A percentile compares a stretch with the other conserved stretches of the same genome.
Conservation (phyloP, 2,113 vertebrate species). For the Rafetus swinhoei region DNA sequence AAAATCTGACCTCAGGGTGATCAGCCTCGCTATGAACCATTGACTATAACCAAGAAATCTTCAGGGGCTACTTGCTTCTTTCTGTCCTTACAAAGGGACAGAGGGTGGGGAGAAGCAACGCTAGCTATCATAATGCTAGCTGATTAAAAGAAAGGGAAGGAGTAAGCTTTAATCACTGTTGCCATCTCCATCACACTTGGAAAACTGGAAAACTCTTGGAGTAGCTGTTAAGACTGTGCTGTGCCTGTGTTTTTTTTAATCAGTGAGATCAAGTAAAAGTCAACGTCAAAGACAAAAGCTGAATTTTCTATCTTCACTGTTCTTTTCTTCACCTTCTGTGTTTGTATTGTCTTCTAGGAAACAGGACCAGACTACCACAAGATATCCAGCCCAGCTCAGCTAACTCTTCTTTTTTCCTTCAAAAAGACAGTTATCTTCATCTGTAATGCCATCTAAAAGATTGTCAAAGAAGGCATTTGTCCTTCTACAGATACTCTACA, state of each 20-base stretch:
- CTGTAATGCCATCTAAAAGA: background rate
- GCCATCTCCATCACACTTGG: no score
- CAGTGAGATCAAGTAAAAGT: background rate
- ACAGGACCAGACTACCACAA: background rate
- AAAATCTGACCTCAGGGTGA: background rate
- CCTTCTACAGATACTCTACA: background rate
- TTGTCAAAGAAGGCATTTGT: background rate
- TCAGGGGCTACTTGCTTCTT: background rate
- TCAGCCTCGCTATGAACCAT: background rate
- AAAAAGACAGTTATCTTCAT: background rate
- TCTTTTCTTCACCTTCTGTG: background rate
- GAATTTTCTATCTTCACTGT: background rate
- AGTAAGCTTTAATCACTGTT: no score
- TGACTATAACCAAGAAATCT: background rate
- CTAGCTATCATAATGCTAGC: no score
- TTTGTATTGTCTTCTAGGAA: background rate
- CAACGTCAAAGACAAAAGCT: background rate
- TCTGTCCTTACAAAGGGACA: background rate
- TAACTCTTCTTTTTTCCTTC: background rate
- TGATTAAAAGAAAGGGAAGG: no score
- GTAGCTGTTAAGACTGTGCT: no score
- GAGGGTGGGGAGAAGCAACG: no score
- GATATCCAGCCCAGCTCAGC: background rate
- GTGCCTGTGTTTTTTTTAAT: background rate
- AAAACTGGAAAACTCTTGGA: no score